Evolutionary conservation across 1,140 invertebrate genomes (phyloP).

Genomic region (Phymastichus coffea): DNA sequence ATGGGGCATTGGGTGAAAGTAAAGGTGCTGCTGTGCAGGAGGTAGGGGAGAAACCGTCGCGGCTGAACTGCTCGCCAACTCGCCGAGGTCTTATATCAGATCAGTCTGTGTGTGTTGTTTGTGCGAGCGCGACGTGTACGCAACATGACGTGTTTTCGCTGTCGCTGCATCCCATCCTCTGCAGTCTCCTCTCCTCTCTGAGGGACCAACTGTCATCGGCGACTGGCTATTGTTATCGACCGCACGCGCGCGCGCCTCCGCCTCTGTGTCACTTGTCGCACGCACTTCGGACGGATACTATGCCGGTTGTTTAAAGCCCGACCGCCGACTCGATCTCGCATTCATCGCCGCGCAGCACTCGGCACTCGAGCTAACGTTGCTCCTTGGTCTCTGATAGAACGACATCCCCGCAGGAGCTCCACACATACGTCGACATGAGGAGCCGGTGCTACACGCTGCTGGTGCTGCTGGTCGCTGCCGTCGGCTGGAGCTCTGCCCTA

Average conservation of each 20-base stretch:
- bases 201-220: background rate
- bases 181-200: background rate
- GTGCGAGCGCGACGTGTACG: background rate
- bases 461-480: background rate
- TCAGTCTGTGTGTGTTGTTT: slow-evolving; percentile 38
- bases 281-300: background rate
- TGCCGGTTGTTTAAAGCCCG: no score
- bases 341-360: background rate
- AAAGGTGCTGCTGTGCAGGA: slow-evolving; percentile 30
- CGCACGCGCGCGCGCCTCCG: background rate
- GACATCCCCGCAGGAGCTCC: background rate
- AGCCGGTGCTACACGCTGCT: background rate
- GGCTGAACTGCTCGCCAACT: background rate
- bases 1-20: slow-evolving; percentile 59
- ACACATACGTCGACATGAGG: background rate
- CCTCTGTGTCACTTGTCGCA: background rate
- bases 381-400: background rate
- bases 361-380: background rate
- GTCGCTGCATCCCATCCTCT: background rate
- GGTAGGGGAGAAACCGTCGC: background rate
- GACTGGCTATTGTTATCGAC: background rate
- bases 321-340: no score
- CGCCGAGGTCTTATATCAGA: slow-evolving; percentile 44
- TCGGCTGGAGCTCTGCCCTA: slow-evolving; percentile 48
- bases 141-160: no score